Evolutionary conservation across 2,113 vertebrate genomes (phyloP).

Genomic region (Zapornia atra): DNA sequence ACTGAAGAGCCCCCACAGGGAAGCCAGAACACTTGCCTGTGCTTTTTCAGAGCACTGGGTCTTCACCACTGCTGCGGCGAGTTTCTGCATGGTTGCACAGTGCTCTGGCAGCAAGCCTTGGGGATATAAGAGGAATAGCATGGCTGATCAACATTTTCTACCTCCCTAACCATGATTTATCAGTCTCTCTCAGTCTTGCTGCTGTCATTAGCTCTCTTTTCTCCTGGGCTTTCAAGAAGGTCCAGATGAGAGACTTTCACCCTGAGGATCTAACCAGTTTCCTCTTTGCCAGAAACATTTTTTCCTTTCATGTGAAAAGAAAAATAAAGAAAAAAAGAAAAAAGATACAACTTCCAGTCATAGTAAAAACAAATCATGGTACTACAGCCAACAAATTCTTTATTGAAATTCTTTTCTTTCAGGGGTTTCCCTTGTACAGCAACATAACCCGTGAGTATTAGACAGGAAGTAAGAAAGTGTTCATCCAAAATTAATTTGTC

Average conservation of each 20-base stretch:
- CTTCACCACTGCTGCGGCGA: not conserved
- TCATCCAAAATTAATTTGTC: not conserved
- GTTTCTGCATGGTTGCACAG: not conserved
- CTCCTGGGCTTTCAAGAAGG: not conserved
- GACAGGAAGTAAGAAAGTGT: not conserved
- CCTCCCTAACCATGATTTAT: not conserved
- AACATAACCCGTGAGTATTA: not conserved
- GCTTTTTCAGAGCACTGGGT: not conserved
- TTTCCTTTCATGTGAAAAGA: not conserved
- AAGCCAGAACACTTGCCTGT: not conserved
- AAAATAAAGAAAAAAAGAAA: not conserved
- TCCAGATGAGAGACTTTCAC: not conserved
- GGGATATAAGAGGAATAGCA: not conserved
- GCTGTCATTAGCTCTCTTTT: not conserved
- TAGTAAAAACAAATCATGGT: not conserved
- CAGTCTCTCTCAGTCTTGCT: not conserved
- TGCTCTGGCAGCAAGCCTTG: not conserved
- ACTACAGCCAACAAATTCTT: not conserved
- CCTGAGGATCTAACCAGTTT: not conserved
- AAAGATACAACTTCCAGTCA: not conserved
- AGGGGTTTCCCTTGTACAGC: not conserved
- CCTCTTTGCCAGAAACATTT: not conserved
- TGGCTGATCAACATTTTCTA: not conserved
- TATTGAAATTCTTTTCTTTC: constrained; percentile 1
- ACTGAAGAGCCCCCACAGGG: not conserved